Conservation (phyloP, 2,113 vertebrate genomes). For the Lamprotornis superbus region DNA sequence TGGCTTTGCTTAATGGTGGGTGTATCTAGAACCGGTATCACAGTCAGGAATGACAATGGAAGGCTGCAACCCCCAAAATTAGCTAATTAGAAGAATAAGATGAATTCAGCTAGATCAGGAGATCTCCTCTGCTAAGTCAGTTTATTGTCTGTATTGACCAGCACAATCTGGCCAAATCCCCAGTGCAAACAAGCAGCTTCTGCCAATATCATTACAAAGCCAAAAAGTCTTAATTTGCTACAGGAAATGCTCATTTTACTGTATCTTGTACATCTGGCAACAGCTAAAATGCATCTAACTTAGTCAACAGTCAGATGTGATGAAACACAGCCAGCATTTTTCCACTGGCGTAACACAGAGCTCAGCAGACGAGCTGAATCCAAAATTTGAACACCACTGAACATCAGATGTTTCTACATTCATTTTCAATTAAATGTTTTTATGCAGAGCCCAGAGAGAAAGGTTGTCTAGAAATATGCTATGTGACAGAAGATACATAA, state of each 20-base stretch:
- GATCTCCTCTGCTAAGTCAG: constrained; percentile 5
- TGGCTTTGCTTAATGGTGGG: background rate
- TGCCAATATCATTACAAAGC: constrained; percentile 34
- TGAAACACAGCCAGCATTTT: constrained; percentile 64
- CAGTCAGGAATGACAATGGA: background rate
- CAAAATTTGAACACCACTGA: constrained; percentile 45
- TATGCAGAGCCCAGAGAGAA: background rate
- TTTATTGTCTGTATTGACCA: constrained; percentile 55
- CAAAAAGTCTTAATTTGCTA: constrained; percentile 65
- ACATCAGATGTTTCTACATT: constrained; percentile 56
- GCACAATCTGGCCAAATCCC: constrained; percentile 64
- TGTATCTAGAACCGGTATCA: background rate
- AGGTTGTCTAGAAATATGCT: constrained; percentile 21
- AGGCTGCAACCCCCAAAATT: background rate
- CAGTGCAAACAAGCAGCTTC: constrained; percentile 52
- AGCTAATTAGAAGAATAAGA: constrained; percentile 12
- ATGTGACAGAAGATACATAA: constrained; percentile 11
- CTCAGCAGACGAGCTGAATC: constrained; percentile 38
- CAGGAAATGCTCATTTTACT: constrained; percentile 64
- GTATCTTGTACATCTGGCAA: constrained; percentile 67
- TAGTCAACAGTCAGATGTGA: constrained; percentile 65
- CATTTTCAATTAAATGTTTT: constrained; percentile 61
- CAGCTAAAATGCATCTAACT: constrained; percentile 53
- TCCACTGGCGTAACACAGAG: constrained; percentile 30
- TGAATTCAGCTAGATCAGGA: background rate